Conservation (phyloP, 2,797 vertebrate species). For the Falco columbarius region DNA sequence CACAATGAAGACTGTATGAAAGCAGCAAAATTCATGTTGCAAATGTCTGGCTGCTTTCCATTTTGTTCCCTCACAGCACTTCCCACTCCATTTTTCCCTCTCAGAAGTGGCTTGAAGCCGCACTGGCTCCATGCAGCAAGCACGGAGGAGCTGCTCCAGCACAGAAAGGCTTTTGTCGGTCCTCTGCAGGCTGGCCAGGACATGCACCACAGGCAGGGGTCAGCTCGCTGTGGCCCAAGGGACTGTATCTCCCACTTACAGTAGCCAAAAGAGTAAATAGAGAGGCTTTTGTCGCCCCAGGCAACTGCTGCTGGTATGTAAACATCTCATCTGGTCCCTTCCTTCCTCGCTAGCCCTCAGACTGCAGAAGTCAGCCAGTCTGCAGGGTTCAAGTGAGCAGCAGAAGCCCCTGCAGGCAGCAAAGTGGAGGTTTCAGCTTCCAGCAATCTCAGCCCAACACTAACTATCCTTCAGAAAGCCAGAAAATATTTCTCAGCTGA, state of each 20-base stretch:
- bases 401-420: background rate
- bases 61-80: background rate
- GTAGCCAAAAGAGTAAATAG: background rate
- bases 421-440: background rate
- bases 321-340: background rate
- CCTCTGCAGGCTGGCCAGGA: background rate
- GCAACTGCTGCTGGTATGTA: background rate
- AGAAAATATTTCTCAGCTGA: background rate
- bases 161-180: conserved; percentile 30
- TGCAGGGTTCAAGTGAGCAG: background rate
- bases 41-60: conserved; percentile 36
- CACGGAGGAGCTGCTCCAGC: background rate
- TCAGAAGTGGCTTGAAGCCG: background rate
- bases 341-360: background rate
- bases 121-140: background rate
- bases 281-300: background rate
- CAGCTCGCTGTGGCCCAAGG: background rate
- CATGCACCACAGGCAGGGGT: background rate
- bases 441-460: background rate
- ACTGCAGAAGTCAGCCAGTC: background rate
- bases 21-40: background rate
- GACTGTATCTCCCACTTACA: background rate
- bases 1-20: background rate
- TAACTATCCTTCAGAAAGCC: background rate
- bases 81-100: background rate